Percentiles rank a stretch among this genome's conserved stretches.
Evolutionary conservation across 2,113 vertebrate genomes (phyloP).

Genomic region (Eclectus roratus): DNA sequence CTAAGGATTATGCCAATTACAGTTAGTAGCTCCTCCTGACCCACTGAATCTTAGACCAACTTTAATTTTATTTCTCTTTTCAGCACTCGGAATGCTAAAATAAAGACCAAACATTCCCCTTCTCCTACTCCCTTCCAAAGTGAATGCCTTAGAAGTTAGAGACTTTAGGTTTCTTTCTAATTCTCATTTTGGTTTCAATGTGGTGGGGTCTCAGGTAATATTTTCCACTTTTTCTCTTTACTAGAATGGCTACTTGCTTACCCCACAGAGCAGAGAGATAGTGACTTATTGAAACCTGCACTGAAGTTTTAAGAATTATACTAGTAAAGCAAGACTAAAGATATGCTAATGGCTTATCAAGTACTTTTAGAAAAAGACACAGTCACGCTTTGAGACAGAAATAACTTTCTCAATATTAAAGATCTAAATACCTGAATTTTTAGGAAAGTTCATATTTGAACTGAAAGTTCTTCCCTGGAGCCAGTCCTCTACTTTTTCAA

Average conservation of each 20-base stretch:
- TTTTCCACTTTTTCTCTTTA: neutral
- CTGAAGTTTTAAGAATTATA: neutral
- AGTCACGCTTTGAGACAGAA: slow-evolving; percentile 5
- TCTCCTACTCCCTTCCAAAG: neutral
- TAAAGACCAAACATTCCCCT: neutral
- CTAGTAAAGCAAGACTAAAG: neutral
- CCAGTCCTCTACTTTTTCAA: neutral
- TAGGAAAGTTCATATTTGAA: neutral
- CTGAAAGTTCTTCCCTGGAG: neutral
- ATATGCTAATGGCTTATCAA: slow-evolving; percentile 16
- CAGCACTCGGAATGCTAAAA: neutral
- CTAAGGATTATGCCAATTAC: neutral
- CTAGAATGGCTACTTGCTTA: neutral
- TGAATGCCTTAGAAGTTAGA: neutral
- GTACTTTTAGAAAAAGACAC: neutral
- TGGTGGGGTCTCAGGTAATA: neutral
- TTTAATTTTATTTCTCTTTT: neutral
- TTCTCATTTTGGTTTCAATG: neutral
- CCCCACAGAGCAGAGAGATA: neutral
- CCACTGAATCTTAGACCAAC: neutral
- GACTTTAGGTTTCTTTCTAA: neutral
- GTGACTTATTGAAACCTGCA: neutral
- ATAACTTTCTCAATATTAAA: neutral
- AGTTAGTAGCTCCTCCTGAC: neutral
- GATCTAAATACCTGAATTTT: neutral